Evolutionary conservation across 1,140 invertebrate species (phyloP), one percentile per base, ranked within the genome.

Genomic region (Ptiloglossa arizonensis): DNA sequence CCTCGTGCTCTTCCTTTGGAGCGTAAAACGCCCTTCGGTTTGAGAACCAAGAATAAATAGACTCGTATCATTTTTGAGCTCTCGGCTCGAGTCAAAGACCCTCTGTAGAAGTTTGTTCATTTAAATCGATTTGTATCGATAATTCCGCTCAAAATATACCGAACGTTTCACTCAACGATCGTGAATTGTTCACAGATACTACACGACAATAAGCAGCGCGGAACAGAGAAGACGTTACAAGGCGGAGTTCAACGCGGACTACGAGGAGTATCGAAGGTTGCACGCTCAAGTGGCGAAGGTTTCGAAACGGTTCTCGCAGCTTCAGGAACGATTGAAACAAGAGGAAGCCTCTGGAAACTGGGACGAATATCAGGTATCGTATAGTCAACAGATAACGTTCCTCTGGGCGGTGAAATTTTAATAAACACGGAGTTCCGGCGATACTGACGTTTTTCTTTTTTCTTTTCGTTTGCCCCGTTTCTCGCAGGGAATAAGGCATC

Each of bases 161-260:
- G n/a, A n/a, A n/a, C n/a, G 29, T 41, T 69, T 1, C n/a, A 66
- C 71, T 48, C 19, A 57, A n/a, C 13, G 24, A 2, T 29, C n/a
- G 19, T 54, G 13, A 52, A 68, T 35, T 48, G 1, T 57, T 74
- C 81, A 91, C 91, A 98, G 97, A 86, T 94, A 96, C 92, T 98
- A 97, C 90, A 95, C 95, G 77, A 94, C 94, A 81, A 98, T 98
- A 87, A 95, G 91, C 79, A 95, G 93, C 88, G 89, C 93, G 74
- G 96, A 96, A 83, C 96, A 97, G 92, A 94, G 97, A 84, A 94
- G 95, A 78, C 94, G 94, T 84, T 98, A 98, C 93, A 98, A 98
- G 93, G 94, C 95, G 80, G 97, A 98, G 90, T 98, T 98, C 90
- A 96, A 96, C 88, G 93, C 94, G 72, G 95, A 98, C 87, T 98